These are phyloP conservation scores for Uria aalge DNA, from an alignment of 2,113 vertebrate genomes.

Conservation along the genomic window DNA sequence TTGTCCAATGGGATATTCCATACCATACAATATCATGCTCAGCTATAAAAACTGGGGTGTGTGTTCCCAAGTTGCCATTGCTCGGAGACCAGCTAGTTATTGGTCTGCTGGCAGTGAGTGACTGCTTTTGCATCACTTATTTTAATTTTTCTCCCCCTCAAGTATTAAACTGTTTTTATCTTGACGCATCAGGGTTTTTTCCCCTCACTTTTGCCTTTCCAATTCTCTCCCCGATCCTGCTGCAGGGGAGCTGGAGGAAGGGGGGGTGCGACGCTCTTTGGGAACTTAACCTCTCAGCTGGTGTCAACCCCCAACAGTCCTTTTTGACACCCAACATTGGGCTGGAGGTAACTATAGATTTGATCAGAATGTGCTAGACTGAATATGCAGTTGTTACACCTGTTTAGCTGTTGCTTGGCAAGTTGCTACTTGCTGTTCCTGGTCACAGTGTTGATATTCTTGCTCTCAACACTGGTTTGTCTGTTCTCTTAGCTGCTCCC, in stretches of 20 bases:
- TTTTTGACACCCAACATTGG: neutral
- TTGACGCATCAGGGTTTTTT: neutral
- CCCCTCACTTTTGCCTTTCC: neutral
- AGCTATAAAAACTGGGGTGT: neutral
- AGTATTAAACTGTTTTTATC: neutral
- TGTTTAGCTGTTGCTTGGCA: neutral
- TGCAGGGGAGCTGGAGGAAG: neutral
- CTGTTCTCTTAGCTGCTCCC: neutral
- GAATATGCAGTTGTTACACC: neutral
- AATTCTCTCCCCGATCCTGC: neutral
- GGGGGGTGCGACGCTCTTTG: neutral
- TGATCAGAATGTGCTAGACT: neutral
- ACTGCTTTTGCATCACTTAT: neutral
- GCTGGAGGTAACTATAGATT: neutral
- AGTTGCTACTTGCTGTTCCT: neutral
- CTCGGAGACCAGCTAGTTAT: neutral
- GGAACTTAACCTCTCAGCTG: neutral
- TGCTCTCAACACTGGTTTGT: neutral
- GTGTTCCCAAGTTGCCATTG: neutral
- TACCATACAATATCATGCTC: neutral
- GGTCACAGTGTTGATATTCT: neutral
- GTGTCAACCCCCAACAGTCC: neutral
- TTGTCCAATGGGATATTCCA: neutral
- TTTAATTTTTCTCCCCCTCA: rapidly evolving
- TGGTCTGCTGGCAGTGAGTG: neutral